Percentiles rank a stretch among this genome's conserved stretches.
Evolutionary conservation across 2,113 vertebrate species (phyloP).

Genomic region (Channa argus): DNA sequence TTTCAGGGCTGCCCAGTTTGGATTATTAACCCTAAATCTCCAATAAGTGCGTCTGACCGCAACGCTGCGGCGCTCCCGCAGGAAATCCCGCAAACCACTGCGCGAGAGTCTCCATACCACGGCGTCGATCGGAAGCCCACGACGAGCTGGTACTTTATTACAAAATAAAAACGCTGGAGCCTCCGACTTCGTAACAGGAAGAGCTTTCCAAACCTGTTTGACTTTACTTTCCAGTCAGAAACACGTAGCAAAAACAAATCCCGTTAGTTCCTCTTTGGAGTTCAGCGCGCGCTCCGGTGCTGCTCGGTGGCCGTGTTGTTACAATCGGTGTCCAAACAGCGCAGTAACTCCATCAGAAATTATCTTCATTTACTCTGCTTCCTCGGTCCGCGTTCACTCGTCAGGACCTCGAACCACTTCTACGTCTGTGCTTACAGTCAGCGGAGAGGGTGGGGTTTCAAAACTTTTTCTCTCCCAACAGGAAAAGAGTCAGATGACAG

Average conservation of each 20-base stretch:
- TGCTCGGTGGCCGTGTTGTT: background rate
- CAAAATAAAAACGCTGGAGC: background rate
- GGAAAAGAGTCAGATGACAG: constrained; percentile 83
- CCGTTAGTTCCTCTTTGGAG: constrained; percentile 31
- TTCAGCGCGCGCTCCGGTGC: constrained; percentile 22
- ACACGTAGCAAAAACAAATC: constrained; percentile 24
- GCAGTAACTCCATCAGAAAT: constrained; percentile 29
- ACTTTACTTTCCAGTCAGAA: constrained; percentile 43
- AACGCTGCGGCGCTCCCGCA: constrained; percentile 32
- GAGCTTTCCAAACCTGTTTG: constrained; percentile 61
- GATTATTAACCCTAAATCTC: constrained; percentile 34
- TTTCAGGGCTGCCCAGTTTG: constrained; percentile 54
- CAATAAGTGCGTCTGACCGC: constrained; percentile 36
- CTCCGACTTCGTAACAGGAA: constrained; percentile 72
- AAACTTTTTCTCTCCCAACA: constrained; percentile 74
- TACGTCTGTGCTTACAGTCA: constrained; percentile 66
- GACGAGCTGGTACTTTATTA: background rate
- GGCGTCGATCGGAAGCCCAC: background rate
- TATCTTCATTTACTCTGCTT: constrained; percentile 22
- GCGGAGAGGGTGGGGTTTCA: constrained; percentile 79
- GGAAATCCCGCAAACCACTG: constrained; percentile 52
- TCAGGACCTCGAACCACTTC: constrained; percentile 68
- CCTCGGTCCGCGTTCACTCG: constrained; percentile 41
- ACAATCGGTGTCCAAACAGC: constrained; percentile 31
- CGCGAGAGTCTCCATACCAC: constrained; percentile 48